A percentile compares a stretch with the other conserved stretches of the same genome.
Conservation (phyloP, 2,113 vertebrate genomes). For the Salvelinus fontinalis region DNA sequence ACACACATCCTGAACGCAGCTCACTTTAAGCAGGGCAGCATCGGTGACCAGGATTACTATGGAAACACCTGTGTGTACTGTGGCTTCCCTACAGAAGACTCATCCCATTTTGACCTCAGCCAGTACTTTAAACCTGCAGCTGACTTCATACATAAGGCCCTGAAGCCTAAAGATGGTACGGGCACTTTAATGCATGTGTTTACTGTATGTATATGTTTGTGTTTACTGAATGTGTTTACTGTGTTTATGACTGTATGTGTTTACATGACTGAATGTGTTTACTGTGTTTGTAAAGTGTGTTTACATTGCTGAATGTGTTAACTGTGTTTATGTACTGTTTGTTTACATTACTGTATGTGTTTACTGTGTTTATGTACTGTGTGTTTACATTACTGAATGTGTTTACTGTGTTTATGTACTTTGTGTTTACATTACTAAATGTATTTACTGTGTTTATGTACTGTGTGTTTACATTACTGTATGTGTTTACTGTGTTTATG, state of each 20-base stretch:
- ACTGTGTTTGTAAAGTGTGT: background rate
- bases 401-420: too few species aligned
- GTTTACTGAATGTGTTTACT: constrained; percentile 6
- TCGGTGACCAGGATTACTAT: constrained; percentile 86
- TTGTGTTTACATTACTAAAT: too few species aligned
- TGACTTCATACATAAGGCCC: constrained; percentile 77
- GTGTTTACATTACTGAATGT: too few species aligned
- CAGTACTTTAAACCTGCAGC: constrained; percentile 71
- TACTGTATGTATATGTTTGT: background rate
- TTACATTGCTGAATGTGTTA: background rate
- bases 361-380: background rate
- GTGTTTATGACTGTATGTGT: background rate
- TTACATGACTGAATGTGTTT: background rate
- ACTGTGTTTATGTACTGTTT: background rate
- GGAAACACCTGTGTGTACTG: constrained; percentile 77
- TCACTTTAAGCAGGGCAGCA: constrained; percentile 82
- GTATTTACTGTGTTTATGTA: too few species aligned
- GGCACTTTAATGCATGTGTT: too few species aligned
- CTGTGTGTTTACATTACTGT: too few species aligned
- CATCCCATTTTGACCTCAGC: constrained; percentile 75
- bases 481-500: background rate
- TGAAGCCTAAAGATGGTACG: constrained; percentile 74
- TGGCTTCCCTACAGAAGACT: constrained; percentile 80
- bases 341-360: background rate
- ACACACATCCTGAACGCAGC: constrained; percentile 79